A percentile compares a stretch with the other conserved stretches of the same genome.
Evolutionary conservation across 2,113 vertebrate species (phyloP).

Genomic region (Crypturellus undulatus): DNA sequence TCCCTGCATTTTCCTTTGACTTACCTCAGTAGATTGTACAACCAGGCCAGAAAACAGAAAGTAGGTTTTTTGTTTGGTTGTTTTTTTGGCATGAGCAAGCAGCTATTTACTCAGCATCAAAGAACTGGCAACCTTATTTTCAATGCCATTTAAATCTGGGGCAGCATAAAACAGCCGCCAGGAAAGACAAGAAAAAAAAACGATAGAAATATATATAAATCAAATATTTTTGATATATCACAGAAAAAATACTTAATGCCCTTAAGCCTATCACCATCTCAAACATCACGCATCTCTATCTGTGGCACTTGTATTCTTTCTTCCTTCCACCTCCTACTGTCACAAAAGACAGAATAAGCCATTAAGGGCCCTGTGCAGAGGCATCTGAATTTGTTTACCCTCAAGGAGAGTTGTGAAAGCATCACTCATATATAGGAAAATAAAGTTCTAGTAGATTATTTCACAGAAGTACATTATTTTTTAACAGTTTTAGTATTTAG

Average conservation of each 20-base stretch:
- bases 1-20: not conserved
- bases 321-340: not conserved
- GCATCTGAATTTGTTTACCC: not conserved
- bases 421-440: not conserved
- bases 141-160: not conserved
- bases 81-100: not conserved
- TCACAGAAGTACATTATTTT: not conserved
- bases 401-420: not conserved
- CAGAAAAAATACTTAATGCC: not conserved
- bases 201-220: not conserved
- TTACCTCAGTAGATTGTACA: not conserved
- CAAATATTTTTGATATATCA: not conserved
- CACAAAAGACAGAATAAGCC: not conserved
- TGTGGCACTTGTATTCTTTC: not conserved
- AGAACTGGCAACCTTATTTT: slow-evolving; percentile 1
- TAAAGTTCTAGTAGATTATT: not conserved
- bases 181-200: not conserved
- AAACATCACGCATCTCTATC: not conserved
- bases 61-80: not conserved
- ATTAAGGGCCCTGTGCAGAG: not conserved
- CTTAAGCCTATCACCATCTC: not conserved
- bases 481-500: not conserved
- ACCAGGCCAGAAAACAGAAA: not conserved
- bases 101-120: slow-evolving; percentile 12
- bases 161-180: not conserved